Conservation (phyloP, 1,140 invertebrate species). For the Cotesia vestalis region DNA sequence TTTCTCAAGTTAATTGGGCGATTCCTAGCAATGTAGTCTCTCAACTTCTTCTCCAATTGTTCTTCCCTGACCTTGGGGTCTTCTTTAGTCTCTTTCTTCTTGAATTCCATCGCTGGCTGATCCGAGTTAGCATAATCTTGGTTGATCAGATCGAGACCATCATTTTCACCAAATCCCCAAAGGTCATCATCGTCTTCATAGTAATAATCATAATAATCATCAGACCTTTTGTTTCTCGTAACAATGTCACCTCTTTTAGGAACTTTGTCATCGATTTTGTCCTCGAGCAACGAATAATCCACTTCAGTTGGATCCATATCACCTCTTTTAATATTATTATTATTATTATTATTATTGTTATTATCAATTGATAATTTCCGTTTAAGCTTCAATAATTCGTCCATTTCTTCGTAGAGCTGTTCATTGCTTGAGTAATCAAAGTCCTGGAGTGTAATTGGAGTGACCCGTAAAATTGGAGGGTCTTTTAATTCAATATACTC, state of each 20-base stretch:
- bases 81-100: not conserved
- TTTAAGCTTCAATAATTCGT: constrained; percentile 53
- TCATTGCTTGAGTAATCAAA: constrained; percentile 41
- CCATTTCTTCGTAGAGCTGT: constrained; percentile 50
- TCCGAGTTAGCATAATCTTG: constrained; percentile 40
- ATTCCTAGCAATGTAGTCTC: constrained; percentile 43
- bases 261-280: constrained; percentile 32
- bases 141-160: constrained; percentile 43
- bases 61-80: constrained; percentile 35
- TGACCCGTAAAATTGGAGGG: constrained; percentile 30
- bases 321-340: constrained; percentile 46
- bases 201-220: constrained; percentile 25
- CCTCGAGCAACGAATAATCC: constrained; percentile 12
- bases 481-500: constrained; percentile 18
- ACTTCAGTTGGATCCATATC: constrained; percentile 49
- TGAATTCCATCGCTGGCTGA: constrained; percentile 32
- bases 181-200: constrained; percentile 27
- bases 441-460: constrained; percentile 43
- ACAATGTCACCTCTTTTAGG: constrained; percentile 55
- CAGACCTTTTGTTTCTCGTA: constrained; percentile 31
- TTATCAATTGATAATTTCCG: constrained; percentile 35
- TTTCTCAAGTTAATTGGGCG: constrained; percentile 38
- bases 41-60: constrained; percentile 36
- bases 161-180: constrained; percentile 57
- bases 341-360: constrained; percentile 14